Evolutionary conservation across 2,888 invertebrate species (phyloP), one percentile per base, ranked within the genome.

Genomic region (Heliconius hortense): DNA sequence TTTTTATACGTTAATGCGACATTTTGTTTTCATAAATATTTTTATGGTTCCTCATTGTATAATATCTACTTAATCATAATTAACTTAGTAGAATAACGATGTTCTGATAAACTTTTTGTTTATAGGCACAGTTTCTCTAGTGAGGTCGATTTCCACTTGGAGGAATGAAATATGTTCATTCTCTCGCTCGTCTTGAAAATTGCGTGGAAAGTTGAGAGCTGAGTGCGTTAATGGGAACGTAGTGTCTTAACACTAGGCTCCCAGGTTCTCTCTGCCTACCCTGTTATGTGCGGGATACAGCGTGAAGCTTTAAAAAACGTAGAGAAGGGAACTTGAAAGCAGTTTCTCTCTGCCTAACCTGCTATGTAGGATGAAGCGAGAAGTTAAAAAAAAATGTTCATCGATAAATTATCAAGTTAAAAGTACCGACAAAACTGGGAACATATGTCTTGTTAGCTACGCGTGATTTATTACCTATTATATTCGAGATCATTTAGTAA

Each of bases 1-100:
- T 72, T 77, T 74, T 75, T 77, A 69, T 72, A 43, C 11, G 35
- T 69, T 60, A 72, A 72, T 77, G 77, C 66, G 60, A 70, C 72
- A 77, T 64, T 63, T 64, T 72, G 72, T 75, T 35, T 72, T 31
- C 53, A 53, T 62, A 48, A 13, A 56, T 56, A 63, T 39, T 28
- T 71, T 60, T 66, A 59, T 24, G 26, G 26, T 53, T 43, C 7
- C 48, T 15, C 48, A 11, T 48, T 28, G 0, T 68, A 26, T 26
- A 26, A 2, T 26, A 15, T 11, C 0, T 68, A 64, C 1, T 11
- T 11, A n/a, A 11, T 35, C 18, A 35, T 63, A 10, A 10, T 31
- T 18, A 31, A 21, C 48, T 18, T 21, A 48, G 0, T 18, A 48
- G 21, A 48, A 48, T 21, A 18, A 43, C 21, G 53, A 21, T 53